phyloP scores from a whole-genome alignment of 1,140 invertebrate genomes.

The Papilio aristodemus region DNA sequence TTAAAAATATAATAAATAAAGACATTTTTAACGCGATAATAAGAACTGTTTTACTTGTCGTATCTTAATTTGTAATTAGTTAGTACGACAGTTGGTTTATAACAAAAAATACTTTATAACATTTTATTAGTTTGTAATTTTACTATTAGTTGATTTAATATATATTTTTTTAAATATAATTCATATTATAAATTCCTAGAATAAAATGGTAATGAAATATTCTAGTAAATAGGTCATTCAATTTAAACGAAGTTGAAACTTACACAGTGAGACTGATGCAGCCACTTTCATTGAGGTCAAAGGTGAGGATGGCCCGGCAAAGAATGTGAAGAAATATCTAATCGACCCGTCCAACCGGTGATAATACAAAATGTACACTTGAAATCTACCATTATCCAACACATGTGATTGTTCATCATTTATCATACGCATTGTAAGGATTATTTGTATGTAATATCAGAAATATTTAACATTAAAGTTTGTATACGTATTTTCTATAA shows the following conservation, averaged over 20 bases:
- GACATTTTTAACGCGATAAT: too few species aligned
- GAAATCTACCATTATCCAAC: conserved; percentile 11
- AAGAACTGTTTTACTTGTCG: too few species aligned
- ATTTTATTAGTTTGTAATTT: too few species aligned
- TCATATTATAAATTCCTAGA: too few species aligned
- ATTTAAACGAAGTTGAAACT: not conserved
- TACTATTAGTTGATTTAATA: too few species aligned
- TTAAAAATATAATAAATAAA: too few species aligned
- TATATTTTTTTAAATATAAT: too few species aligned
- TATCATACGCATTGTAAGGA: not conserved
- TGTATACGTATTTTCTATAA: not conserved
- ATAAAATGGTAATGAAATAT: too few species aligned
- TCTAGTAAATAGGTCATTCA: not conserved
- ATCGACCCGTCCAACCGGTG: conserved; percentile 35
- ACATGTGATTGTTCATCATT: conserved; percentile 2
- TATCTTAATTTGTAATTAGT: too few species aligned
- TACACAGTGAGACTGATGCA: not conserved
- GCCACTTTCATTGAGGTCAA: conserved; percentile 47
- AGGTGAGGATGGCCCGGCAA: conserved; percentile 46
- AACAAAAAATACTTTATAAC: too few species aligned
- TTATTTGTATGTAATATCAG: not conserved
- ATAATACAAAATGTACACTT: conserved; percentile 13
- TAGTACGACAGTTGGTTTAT: too few species aligned
- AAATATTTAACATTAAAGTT: not conserved
- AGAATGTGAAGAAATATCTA: conserved; percentile 40